Evolutionary conservation across 1,140 invertebrate species (phyloP).

Genomic region (Hyles euphorbiae): DNA sequence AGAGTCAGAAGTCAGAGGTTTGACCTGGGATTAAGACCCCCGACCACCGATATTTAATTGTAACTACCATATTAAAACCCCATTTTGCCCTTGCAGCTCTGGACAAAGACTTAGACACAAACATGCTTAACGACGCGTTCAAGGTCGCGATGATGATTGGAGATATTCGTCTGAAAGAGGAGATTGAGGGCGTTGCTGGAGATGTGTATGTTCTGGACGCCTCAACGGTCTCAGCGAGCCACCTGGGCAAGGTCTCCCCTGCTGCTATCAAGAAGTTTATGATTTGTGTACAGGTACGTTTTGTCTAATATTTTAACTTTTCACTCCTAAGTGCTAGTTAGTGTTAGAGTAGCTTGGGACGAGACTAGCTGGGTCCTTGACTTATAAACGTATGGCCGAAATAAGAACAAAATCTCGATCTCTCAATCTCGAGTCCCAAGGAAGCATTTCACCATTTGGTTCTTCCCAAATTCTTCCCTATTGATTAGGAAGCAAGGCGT

Average conservation of each 20-base stretch:
- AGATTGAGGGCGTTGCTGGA: slow-evolving; percentile 84
- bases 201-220: slow-evolving; percentile 88
- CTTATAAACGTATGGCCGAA: neutral
- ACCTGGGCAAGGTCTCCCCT: slow-evolving; percentile 86
- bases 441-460: neutral
- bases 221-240: slow-evolving; percentile 80
- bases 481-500: neutral
- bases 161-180: slow-evolving; percentile 84
- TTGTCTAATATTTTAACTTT: neutral
- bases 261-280: slow-evolving; percentile 86
- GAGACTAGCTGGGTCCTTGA: neutral
- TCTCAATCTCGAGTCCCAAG: too few relatives aligned
- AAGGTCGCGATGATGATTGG: slow-evolving; percentile 89
- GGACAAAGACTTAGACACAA: slow-evolving; percentile 54
- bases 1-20: too few relatives aligned
- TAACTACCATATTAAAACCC: neutral
- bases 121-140: slow-evolving; percentile 78
- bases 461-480: too few relatives aligned
- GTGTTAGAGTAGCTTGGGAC: neutral
- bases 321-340: neutral
- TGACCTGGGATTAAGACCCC: neutral
- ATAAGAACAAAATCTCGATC: neutral
- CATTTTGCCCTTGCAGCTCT: slow-evolving; percentile 35
- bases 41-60: neutral
- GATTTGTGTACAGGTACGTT: slow-evolving; percentile 82